A percentile compares a stretch with the other conserved stretches of the same genome.
These are phyloP conservation scores for Micrastur ruficollis DNA, from an alignment of 2,797 vertebrate genomes.

Conservation along the genomic window DNA sequence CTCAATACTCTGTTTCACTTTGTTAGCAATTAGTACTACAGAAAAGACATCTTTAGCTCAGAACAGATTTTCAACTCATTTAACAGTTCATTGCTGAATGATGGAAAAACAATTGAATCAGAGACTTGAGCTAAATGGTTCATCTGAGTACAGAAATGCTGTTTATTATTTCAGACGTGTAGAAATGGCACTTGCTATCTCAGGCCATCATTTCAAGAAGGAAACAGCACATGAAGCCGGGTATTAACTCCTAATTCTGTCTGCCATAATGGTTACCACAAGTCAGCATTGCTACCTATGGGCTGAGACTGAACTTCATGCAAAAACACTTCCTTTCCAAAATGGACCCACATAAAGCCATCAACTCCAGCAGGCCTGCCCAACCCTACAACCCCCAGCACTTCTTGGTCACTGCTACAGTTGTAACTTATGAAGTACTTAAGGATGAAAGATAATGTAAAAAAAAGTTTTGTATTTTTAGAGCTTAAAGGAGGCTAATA, in stretches of 20 bases:
- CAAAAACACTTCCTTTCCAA: not conserved
- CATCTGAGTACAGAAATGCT: not conserved
- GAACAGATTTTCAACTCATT: slow-evolving; percentile 18
- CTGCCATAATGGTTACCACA: not conserved
- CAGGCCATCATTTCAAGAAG: not conserved
- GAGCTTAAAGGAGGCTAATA: not conserved
- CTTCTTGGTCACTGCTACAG: not conserved
- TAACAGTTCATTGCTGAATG: not conserved
- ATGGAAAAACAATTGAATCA: not conserved
- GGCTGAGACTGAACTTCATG: not conserved
- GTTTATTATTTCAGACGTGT: not conserved
- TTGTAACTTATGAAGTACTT: not conserved
- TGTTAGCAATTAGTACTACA: not conserved
- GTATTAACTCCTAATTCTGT: not conserved
- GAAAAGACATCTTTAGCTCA: not conserved
- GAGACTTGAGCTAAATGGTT: not conserved
- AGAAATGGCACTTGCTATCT: not conserved
- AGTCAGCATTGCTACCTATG: not conserved
- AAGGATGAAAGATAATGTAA: not conserved
- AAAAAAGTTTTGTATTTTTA: not conserved
- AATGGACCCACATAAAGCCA: not conserved
- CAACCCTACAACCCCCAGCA: not conserved
- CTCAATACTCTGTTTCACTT: not conserved
- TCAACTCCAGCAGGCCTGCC: not conserved
- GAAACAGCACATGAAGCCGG: not conserved